Percentiles rank a stretch among this genome's conserved stretches.
These are phyloP conservation scores for Calameuta pallipes DNA, from an alignment of 2,888 invertebrate species.

Conservation along the genomic window DNA sequence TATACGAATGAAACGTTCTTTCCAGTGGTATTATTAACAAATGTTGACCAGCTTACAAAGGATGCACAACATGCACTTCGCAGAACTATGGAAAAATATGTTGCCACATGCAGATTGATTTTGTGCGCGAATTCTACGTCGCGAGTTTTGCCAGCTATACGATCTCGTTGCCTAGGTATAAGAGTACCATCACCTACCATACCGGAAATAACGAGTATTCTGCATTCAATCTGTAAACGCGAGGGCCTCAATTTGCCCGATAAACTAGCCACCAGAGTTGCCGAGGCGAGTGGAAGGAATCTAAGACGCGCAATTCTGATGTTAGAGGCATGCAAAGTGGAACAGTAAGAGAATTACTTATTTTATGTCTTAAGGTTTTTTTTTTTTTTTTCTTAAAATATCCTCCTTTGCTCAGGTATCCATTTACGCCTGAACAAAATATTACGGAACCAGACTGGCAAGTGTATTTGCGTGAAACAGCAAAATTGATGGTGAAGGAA, in stretches of 20 bases:
- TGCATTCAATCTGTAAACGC: constrained; percentile 77
- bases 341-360: constrained; percentile 70
- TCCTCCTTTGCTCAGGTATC: constrained; percentile 71
- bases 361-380: not conserved
- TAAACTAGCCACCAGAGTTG: constrained; percentile 82
- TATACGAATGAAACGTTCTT: not conserved
- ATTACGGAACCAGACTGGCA: constrained; percentile 95
- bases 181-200: constrained; percentile 90
- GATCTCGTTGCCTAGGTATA: constrained; percentile 92
- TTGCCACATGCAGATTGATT: constrained; percentile 92
- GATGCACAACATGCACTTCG: constrained; percentile 98
- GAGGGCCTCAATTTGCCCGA: constrained; percentile 83
- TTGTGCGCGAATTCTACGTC: constrained; percentile 95
- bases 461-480: constrained; percentile 86
- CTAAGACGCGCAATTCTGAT: constrained; percentile 91
- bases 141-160: constrained; percentile 96
- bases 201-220: constrained; percentile 77
- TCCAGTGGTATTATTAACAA: constrained; percentile 92
- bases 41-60: constrained; percentile 93
- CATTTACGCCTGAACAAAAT: constrained; percentile 82
- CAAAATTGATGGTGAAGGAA: constrained; percentile 84
- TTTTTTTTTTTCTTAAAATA: constrained; percentile 4
- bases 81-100: constrained; percentile 99
- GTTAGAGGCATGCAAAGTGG: constrained; percentile 93
- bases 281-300: constrained; percentile 86